These are phyloP conservation scores for Drosophila algonquin DNA, from an alignment of 2,888 invertebrate species.

Conservation along the genomic window DNA sequence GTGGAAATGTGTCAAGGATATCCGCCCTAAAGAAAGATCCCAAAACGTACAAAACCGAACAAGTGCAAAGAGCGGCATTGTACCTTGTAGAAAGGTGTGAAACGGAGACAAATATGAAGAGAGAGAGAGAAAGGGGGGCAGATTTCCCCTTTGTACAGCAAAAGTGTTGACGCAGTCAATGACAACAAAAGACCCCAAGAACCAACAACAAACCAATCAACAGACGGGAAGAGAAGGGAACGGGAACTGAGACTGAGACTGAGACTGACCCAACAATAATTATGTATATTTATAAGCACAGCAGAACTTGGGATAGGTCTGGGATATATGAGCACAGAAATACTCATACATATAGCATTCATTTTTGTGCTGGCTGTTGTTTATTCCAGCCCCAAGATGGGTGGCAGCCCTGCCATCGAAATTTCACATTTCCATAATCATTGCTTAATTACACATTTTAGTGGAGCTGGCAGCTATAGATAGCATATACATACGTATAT, in stretches of 20 bases:
- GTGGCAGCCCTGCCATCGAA: neutral
- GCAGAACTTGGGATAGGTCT: conserved; percentile 62
- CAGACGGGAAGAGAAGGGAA: neutral
- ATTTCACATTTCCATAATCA: conserved; percentile 48
- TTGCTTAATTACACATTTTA: conserved; percentile 21
- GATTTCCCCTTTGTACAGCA: too few relatives aligned
- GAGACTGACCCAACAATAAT: conserved; percentile 19
- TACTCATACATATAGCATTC: conserved; percentile 24
- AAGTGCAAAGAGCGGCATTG: conserved; percentile 2
- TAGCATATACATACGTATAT: neutral
- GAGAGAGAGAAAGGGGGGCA: too few relatives aligned
- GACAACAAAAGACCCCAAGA: neutral
- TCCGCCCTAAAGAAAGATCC: too few relatives aligned
- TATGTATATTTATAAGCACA: conserved; percentile 29
- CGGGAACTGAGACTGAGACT: too few relatives aligned
- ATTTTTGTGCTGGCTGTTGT: conserved; percentile 6
- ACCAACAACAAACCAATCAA: neutral
- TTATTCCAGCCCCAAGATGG: conserved; percentile 14
- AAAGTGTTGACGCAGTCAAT: too few relatives aligned
- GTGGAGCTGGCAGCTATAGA: neutral
- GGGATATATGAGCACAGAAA: conserved; percentile 41
- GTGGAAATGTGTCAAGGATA: neutral
- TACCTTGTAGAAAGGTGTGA: neutral
- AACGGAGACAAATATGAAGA: neutral
- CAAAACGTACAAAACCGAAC: neutral